phyloP scores from a whole-genome alignment of 2,113 vertebrate genomes.

The Petroica traversi region DNA sequence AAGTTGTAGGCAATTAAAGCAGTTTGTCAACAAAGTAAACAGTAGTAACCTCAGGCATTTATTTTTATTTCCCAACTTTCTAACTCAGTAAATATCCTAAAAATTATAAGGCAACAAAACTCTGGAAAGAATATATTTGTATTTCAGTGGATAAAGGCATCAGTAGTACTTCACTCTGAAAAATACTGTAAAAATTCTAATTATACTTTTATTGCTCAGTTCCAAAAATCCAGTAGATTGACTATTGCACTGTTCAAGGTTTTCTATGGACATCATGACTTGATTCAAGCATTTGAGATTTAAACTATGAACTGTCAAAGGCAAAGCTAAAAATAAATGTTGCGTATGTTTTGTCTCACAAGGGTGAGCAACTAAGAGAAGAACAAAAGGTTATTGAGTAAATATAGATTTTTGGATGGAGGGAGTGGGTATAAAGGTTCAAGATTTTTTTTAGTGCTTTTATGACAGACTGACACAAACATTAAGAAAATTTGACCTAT shows the following conservation, averaged over 20 bases:
- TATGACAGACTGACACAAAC: constrained; percentile 42
- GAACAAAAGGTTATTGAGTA: constrained; percentile 39
- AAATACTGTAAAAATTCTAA: not conserved
- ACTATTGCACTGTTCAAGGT: not conserved
- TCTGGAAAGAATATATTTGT: not conserved
- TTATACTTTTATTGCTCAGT: not conserved
- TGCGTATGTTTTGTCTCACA: not conserved
- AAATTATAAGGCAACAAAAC: not conserved
- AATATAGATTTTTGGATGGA: constrained; percentile 45
- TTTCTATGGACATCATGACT: not conserved
- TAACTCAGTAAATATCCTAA: not conserved
- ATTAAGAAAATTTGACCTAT: constrained; percentile 34
- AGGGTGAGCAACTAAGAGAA: not conserved
- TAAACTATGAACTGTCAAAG: not conserved
- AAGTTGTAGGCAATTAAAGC: not conserved
- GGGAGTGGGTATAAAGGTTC: not conserved
- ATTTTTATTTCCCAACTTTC: not conserved
- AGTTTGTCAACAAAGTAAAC: not conserved
- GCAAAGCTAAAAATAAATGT: not conserved
- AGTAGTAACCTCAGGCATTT: not conserved
- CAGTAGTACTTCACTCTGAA: not conserved
- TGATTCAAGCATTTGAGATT: not conserved
- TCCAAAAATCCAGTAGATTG: not conserved
- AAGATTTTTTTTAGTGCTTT: constrained; percentile 29
- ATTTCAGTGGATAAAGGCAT: not conserved